Base-by-base conservation (phyloP, 2,888 invertebrate species). In the Dinocampus coccinellae region DNA sequence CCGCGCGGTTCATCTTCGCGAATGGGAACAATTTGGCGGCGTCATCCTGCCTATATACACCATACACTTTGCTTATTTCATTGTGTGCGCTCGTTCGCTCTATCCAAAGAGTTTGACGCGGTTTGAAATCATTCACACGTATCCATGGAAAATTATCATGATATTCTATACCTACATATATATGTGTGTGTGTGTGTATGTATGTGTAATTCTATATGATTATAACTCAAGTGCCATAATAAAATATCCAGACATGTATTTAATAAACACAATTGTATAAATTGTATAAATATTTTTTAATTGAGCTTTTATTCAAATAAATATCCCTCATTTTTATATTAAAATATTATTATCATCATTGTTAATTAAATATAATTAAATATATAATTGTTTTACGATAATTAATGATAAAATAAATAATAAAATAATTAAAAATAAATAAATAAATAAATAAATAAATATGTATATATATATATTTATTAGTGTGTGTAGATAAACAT, bases 11-110 rank as follows among this genome's bases (percentile, higher is more conserved):
- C 80, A 78, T 81, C 82, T 82, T 81, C 78, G 47, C 47, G 83
- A 82, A 81, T 80, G 80, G 82, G 81, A 83, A 84, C 83, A 81
- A 83, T 83, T 83, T 82, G 78, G 80, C 77, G 80, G 79, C 80
- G 81, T 79, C 81, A 79, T 71, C 79, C 78, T 78, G 77, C 63
- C 67, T 33, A 60, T 60, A 55, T 42, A 33, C 34, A 52, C 64
- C 47, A n/a, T n/a, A n/a, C n/a, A 29, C 47, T 47, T 6, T 63
- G 13, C 47, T 36, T 34, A 22, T 42, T 62, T 34, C 57, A 57
- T 47, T 64, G 36, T 47, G 47, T 33, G 39, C 33, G 57, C 29
- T 22, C 29, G 39, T 29, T 34, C 55, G 69, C 58, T n/a, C 55
- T 57, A 24, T 20, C n/a, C n/a, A n/a, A n/a, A n/a, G n/a, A n/a